Conservation (phyloP, 2,888 invertebrate species). For the Hipparchia semele region DNA sequence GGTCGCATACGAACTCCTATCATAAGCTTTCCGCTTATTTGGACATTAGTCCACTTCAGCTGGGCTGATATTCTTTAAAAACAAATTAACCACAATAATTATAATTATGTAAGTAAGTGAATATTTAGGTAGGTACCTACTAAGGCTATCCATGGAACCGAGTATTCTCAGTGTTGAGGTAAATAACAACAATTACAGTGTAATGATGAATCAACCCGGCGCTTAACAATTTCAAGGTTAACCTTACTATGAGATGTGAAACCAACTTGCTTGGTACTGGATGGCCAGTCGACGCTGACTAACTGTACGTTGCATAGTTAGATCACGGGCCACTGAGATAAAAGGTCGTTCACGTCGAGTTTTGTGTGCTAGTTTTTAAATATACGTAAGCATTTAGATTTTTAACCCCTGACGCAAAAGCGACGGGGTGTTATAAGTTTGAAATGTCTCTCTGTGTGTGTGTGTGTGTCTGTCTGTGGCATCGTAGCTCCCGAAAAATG, state of each 20-base stretch:
- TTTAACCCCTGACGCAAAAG: neutral
- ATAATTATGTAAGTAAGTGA: no score
- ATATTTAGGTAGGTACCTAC: neutral
- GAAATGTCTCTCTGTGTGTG: no score
- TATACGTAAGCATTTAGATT: neutral
- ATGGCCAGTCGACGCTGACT: slow-evolving; percentile 52
- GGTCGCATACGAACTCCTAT: no score
- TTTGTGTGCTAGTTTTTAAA: slow-evolving; percentile 11
- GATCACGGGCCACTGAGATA: slow-evolving; percentile 47
- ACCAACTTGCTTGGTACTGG: slow-evolving; percentile 44
- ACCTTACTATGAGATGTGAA: slow-evolving; percentile 47
- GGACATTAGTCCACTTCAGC: no score
- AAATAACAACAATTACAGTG: slow-evolving; percentile 17
- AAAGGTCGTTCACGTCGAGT: slow-evolving; percentile 50
- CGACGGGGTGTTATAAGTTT: no score
- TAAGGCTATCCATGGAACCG: neutral
- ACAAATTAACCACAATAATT: no score
- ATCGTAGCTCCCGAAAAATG: no score
- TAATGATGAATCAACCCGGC: slow-evolving; percentile 39
- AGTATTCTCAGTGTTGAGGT: slow-evolving; percentile 4
- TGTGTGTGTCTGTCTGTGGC: no score
- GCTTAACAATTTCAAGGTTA: slow-evolving; percentile 38
- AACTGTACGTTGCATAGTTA: slow-evolving; percentile 47
- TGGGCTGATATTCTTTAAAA: no score
- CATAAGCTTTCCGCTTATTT: no score